Evolutionary conservation across 1,140 invertebrate genomes (phyloP).

Genomic region (Amyelois transitella): DNA sequence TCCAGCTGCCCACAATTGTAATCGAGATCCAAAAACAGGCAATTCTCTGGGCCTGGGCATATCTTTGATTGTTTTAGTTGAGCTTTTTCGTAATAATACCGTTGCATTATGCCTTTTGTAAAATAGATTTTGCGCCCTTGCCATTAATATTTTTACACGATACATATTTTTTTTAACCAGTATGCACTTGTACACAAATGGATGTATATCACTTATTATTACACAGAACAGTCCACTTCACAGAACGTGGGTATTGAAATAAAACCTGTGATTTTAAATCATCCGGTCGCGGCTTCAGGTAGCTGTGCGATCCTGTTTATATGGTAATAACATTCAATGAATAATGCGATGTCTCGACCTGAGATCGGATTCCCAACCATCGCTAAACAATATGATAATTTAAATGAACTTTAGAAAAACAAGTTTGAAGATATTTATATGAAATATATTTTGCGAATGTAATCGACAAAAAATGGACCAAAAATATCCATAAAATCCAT

Average conservation of each 20-base stretch:
- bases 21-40: constrained; percentile 50
- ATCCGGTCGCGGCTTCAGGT: background rate
- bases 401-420: background rate
- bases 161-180: background rate
- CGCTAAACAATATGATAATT: constrained; percentile 1
- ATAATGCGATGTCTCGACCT: constrained; percentile 31
- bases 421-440: too few relatives aligned
- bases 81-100: background rate
- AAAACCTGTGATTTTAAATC: background rate
- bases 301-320: constrained; percentile 9
- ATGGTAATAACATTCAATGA: constrained; percentile 30
- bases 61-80: constrained; percentile 23
- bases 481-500: too few relatives aligned
- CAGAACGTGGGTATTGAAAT: background rate
- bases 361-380: constrained; percentile 6
- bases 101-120: constrained; percentile 11
- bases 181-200: too few relatives aligned
- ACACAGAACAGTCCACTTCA: background rate
- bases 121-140: background rate
- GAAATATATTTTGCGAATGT: too few relatives aligned
- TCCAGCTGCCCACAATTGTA: constrained; percentile 43
- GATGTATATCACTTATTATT: too few relatives aligned
- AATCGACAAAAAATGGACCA: too few relatives aligned
- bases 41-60: constrained; percentile 43
- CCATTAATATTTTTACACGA: background rate